Conservation (phyloP, 2,797 vertebrate species). For the Poecilia wingei region DNA sequence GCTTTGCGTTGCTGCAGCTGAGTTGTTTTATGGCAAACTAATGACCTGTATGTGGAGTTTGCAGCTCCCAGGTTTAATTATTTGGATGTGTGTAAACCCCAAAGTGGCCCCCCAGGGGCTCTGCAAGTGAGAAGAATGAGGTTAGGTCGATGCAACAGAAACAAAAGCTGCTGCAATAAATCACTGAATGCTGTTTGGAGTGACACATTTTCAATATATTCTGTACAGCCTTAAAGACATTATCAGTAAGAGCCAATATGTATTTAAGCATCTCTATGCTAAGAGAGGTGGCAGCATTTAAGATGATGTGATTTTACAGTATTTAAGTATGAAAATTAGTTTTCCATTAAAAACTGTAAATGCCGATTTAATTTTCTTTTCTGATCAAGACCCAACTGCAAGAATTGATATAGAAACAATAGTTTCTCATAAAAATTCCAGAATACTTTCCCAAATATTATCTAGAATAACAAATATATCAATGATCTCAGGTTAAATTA, state of each 20-base stretch:
- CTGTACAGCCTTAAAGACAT: slow-evolving; percentile 11
- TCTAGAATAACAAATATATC: no score
- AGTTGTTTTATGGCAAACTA: slow-evolving; percentile 39
- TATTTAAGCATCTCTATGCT: background rate
- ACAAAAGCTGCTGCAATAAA: slow-evolving; percentile 33
- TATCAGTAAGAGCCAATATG: background rate
- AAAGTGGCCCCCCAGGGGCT: slow-evolving; percentile 25
- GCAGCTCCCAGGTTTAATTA: slow-evolving; percentile 46
- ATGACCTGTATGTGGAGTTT: slow-evolving; percentile 52
- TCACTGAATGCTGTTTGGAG: slow-evolving; percentile 28
- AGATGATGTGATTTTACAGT: background rate
- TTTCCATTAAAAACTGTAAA: no score
- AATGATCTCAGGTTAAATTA: no score
- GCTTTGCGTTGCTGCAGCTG: slow-evolving; percentile 24
- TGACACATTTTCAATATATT: slow-evolving; percentile 19
- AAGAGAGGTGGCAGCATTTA: background rate
- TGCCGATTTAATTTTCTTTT: no score
- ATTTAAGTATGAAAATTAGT: background rate
- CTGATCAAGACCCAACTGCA: no score
- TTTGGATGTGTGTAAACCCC: slow-evolving; percentile 36
- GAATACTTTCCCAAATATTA: no score
- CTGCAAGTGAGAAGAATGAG: slow-evolving; percentile 43
- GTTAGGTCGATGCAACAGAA: slow-evolving; percentile 36
- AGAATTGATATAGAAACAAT: no score
- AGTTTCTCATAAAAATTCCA: no score